Evolutionary conservation across 1,140 invertebrate species (phyloP), one percentile per base, ranked within the genome.

Genomic region (Brachionus rotundiformis): DNA sequence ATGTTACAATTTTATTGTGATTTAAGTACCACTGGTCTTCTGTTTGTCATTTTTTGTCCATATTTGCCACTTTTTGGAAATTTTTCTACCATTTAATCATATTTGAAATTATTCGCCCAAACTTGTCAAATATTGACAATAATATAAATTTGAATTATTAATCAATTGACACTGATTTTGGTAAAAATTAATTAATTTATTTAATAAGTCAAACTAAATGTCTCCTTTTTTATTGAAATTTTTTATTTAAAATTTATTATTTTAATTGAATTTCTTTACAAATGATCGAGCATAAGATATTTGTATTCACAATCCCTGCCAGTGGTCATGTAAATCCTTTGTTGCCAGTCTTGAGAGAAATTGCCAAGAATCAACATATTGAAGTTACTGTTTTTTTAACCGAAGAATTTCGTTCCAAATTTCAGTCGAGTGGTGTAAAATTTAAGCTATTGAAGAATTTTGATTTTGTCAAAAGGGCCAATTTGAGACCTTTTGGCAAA

Each of bases 401-500:
- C 10, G 68, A 73, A 73, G 68, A 73, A 27, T 73, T 73, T 73
- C 16, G 68, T 3, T 4, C 33, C 11, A 73, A 73, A 73, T 73
- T 73, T 16, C 36, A 73, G 44, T 73, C 68, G 44, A 44, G 44
- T 19, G 68, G 68, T 25, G 29, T 31, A 16, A 73, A 27, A 73
- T 73, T 73, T 25, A 73, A 73, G 27, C 3, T 16, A 10, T 27
- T 73, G 16, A 44, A 41, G 44, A 73, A 73, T 44, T 73, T 73
- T 73, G 68, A 73, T 16, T 44, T 73, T 25, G 39, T 73, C 68
- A 73, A 73, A 44, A 73, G 44, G 11, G 68, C 68, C 13, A n/a
- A 73, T 73, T 73, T 73, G 10, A 73, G n/a, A 27, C 68, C 68
- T 10, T 73, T 73, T 16, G 68, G 39, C 11, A 73, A 73, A 23